Base-by-base conservation (phyloP, 2,888 invertebrate species). In the Vesta saturnalis region DNA sequence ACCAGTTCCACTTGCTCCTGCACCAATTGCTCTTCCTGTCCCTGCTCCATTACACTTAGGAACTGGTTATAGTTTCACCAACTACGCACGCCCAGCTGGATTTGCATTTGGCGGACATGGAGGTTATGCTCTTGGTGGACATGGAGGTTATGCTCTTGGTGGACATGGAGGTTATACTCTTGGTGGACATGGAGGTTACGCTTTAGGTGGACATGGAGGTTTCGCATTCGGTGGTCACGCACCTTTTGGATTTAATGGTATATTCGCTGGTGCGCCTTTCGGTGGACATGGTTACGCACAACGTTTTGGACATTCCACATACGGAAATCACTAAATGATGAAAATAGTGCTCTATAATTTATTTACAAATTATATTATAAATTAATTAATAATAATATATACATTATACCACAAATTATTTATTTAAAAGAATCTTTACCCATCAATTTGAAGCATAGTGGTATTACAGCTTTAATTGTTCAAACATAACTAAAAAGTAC, bases 261-360 rank as follows among this genome's bases (percentile, higher is more conserved):
- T 49, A 12, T 49, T 49, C 47, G 8, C 47, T 8, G 47, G 47
- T 18, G 18, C 47, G 8, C 6, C 47, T 8, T 18, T 18, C 47
- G 18, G 18, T 49, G 47, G 47, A 49, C 47, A 16, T 49, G 47
- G 47, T 49, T 49, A 49, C 18, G 47, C 47, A 14, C n/a, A 3
- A n/a, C 16, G 47, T 16, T 3, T 49, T 18, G 18, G 47, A 3
- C 47, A 49, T 15, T 14, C 14, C 18, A 18, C 47, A 15, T 49
- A 49, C 18, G 47, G 47, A 15, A 15, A 49, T 49, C 18, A 49
- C 8, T 39, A 39, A 39, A n/a, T 39, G n/a, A 6, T n/a, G n/a
- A n/a, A n/a, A n/a, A n/a, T n/a, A n/a, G n/a, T n/a, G n/a, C n/a
- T n/a, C n/a, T n/a, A n/a, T n/a, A n/a, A n/a, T n/a, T n/a, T n/a